phyloP scores from a whole-genome alignment of 2,888 invertebrate genomes.

The Dryococelus australis region DNA sequence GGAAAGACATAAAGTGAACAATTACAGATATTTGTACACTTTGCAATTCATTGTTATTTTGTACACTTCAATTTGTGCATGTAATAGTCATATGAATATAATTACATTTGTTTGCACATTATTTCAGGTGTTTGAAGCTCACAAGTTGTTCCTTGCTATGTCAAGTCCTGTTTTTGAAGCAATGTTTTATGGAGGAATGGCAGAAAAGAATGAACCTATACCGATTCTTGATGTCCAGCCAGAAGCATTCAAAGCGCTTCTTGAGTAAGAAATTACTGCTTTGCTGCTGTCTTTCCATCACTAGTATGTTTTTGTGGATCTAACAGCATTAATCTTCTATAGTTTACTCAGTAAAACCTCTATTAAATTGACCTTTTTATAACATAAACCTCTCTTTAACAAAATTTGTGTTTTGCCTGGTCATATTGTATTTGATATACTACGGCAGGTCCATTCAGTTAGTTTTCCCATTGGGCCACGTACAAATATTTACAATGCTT shows the following conservation, averaged over 20 bases:
- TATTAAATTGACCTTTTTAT: neutral
- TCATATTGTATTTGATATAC: no score
- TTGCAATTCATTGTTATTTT: no score
- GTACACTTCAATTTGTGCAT: no score
- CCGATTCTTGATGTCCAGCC: slow-evolving; percentile 85
- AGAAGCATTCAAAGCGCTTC: slow-evolving; percentile 81
- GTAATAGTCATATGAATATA: no score
- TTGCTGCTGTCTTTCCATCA: neutral
- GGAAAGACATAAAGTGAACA: no score
- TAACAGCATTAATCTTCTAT: no score
- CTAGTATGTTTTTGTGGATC: neutral
- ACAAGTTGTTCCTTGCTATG: slow-evolving; percentile 84
- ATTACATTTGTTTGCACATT: neutral
- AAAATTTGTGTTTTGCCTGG: neutral
- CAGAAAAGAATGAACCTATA: slow-evolving; percentile 78
- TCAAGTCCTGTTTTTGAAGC: slow-evolving; percentile 88
- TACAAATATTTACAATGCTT: no score
- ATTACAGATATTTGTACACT: no score
- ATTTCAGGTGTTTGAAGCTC: slow-evolving; percentile 71
- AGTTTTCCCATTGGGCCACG: no score
- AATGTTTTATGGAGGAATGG: slow-evolving; percentile 87
- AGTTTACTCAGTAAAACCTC: no score
- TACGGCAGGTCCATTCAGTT: no score
- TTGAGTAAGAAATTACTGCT: slow-evolving; percentile 66
- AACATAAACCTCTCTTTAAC: neutral